phyloP scores from a whole-genome alignment of 2,888 invertebrate genomes.

The Tipula vernalis region DNA sequence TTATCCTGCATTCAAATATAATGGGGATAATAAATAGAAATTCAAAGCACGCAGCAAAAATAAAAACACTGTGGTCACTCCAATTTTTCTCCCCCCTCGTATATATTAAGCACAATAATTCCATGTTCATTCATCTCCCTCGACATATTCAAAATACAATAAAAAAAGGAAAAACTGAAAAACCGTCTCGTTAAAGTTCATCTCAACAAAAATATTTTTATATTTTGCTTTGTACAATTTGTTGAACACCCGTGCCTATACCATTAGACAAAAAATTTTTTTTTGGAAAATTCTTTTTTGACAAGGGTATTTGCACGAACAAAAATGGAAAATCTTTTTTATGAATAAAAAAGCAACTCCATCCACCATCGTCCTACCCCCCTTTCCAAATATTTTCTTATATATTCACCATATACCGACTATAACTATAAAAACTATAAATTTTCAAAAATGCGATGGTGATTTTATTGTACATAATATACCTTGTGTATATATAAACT shows the following conservation, averaged over 20 bases:
- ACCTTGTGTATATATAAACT: not conserved
- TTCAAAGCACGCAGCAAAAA: not conserved
- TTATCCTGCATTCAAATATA: not conserved
- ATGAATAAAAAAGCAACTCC: not conserved
- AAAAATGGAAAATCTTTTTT: not conserved
- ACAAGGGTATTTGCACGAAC: not conserved
- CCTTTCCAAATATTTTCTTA: not conserved
- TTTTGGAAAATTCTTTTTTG: not conserved
- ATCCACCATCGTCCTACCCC: not conserved
- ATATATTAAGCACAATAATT: not conserved
- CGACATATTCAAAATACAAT: not conserved
- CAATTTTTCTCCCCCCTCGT: not conserved
- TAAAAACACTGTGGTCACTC: not conserved
- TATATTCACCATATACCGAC: not conserved
- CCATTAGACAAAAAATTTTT: not conserved
- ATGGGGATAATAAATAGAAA: not conserved
- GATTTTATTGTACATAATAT: not conserved
- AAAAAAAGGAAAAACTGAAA: not conserved
- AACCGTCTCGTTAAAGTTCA: not conserved
- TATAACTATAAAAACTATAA: not conserved
- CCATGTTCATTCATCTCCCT: not conserved
- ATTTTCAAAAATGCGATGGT: not conserved
- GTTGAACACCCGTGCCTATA: not conserved
- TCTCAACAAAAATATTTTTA: not conserved
- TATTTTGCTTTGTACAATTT: not conserved